Conservation (phyloP, 2,797 vertebrate species). For the Dallia pectoralis region DNA sequence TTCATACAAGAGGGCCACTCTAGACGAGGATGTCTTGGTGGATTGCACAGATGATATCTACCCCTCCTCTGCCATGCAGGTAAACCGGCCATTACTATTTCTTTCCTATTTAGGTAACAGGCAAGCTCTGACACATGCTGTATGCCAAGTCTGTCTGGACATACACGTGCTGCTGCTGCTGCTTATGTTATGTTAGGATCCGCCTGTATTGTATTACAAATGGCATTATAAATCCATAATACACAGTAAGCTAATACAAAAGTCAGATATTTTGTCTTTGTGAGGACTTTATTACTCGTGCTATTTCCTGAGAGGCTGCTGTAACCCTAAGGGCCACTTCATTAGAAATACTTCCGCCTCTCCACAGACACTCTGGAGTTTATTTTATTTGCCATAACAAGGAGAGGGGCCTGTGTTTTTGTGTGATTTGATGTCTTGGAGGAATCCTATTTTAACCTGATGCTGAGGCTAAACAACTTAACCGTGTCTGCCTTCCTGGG, state of each 20-base stretch:
- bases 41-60: constrained; percentile 86
- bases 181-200: background rate
- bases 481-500: background rate
- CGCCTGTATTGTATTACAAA: background rate
- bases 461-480: background rate
- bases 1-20: constrained; percentile 88
- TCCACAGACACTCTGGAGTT: background rate
- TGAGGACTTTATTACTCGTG: background rate
- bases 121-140: background rate
- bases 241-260: background rate
- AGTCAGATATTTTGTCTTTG: background rate
- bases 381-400: background rate
- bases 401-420: background rate
- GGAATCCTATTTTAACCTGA: background rate
- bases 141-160: background rate
- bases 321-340: background rate
- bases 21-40: constrained; percentile 93
- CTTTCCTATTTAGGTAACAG: background rate
- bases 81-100: constrained; percentile 46
- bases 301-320: background rate
- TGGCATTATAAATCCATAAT: background rate
- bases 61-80: constrained; percentile 85
- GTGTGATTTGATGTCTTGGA: background rate
- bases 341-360: background rate
- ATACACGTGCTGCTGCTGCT: background rate